phyloP scores from a whole-genome alignment of 1,140 invertebrate species.

The Philaenus spumarius region DNA sequence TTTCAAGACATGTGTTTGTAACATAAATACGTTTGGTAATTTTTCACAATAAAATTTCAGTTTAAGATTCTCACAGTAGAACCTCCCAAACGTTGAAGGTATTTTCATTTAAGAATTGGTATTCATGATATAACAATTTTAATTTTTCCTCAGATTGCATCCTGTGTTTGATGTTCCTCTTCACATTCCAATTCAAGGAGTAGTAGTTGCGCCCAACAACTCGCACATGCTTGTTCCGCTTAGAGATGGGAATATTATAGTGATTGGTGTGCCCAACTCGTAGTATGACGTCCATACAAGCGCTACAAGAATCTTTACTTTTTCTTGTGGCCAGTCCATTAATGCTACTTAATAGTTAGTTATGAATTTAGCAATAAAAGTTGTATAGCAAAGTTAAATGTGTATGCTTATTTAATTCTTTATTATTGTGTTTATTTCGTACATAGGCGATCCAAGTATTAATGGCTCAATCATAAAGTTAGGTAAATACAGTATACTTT shows the following conservation, averaged over 20 bases:
- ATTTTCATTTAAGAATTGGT: neutral
- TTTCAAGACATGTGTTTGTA: too few species aligned
- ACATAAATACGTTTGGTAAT: too few species aligned
- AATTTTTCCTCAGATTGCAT: slow-evolving; percentile 39
- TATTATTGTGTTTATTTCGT: neutral
- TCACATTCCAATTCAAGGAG: slow-evolving; percentile 50
- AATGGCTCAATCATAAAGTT: too few species aligned
- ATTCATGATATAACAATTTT: neutral
- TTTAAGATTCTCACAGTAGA: too few species aligned
- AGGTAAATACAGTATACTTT: too few species aligned
- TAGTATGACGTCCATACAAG: neutral
- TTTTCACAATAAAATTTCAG: too few species aligned
- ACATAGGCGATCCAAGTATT: too few species aligned
- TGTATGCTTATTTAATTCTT: neutral
- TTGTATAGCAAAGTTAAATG: neutral
- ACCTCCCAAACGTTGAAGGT: too few species aligned
- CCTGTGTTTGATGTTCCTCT: slow-evolving; percentile 48
- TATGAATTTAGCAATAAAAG: neutral
- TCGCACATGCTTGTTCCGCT: slow-evolving; percentile 54
- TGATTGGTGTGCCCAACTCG: slow-evolving; percentile 38
- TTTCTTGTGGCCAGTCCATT: neutral
- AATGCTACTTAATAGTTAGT: neutral
- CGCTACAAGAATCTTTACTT: neutral
- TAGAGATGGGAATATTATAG: slow-evolving; percentile 52
- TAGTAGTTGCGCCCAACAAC: slow-evolving; percentile 49